Evolutionary conservation across 2,888 invertebrate genomes (phyloP).

Genomic region (Periphyllus acericola): DNA sequence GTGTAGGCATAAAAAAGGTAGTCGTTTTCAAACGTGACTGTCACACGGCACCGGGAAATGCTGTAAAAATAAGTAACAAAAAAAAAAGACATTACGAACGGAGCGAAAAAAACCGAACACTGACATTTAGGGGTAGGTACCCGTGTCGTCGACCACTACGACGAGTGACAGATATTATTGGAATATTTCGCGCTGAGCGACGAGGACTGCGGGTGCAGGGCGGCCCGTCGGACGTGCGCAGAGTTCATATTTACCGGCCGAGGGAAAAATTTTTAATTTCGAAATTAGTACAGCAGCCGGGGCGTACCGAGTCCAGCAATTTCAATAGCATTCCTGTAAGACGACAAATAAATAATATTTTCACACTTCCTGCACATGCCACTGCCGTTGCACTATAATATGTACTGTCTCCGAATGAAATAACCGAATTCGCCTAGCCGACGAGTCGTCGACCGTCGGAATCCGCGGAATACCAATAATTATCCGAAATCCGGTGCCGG

Average conservation of each 20-base stretch:
- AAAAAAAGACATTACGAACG: neutral
- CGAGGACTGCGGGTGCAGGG: neutral
- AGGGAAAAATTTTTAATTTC: neutral
- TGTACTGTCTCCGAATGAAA: no score
- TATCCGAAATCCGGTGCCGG: no score
- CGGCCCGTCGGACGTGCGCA: neutral
- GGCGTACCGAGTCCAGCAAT: neutral
- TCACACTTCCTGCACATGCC: no score
- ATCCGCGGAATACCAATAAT: no score
- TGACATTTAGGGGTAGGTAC: neutral
- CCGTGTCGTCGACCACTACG: neutral
- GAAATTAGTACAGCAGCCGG: neutral
- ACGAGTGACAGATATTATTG: neutral
- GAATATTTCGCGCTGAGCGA: neutral
- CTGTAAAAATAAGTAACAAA: neutral
- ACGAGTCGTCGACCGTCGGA: no score
- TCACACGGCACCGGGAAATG: neutral
- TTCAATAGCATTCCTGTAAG: no score
- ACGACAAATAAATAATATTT: no score
- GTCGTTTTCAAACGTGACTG: neutral
- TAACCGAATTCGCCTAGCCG: no score
- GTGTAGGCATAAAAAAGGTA: neutral
- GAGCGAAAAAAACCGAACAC: neutral
- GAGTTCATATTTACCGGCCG: no score
- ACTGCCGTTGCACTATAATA: no score